Evolutionary conservation across 2,113 vertebrate genomes (phyloP), one percentile per base, ranked within the genome.

Genomic region (Cnemophilus loriae): DNA sequence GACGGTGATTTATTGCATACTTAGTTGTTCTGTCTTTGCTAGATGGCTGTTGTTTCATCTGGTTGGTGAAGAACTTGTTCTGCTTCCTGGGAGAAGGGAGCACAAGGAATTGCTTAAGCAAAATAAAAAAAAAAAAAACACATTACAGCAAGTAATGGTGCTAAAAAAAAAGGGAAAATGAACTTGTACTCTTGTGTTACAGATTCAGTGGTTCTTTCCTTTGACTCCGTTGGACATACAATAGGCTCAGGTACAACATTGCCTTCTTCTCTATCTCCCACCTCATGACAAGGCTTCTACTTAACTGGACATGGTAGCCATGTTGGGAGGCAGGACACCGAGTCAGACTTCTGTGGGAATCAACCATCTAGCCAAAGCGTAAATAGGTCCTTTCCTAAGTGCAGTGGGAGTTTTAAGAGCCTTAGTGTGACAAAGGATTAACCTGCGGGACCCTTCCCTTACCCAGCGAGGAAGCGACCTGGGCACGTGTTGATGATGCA

Each of bases 101-200:
- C 55, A n/a, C 39, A 42, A 87, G 59, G 67, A 65, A 26, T 77
- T 79, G 59, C 28, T 89, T 47, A 44, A 91, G 32, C 24, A 85
- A 76, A 93, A 67, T 32, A 88, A 74, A 33, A 64, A 90, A 65
- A 73, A 59, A 68, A 89, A 44, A 44, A n/a, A n/a, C n/a, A n/a
- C n/a, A 24, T 74, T 91, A 67, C 60, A 65, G 77, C 59, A 89
- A 90, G 79, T 95, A 91, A 84, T 59, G 59, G 18, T 92, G 47
- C 37, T 68, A 74, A 84, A 84, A 90, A 47, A 95, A 96, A 81
- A 39, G 95, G 93, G 96, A 95, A 97, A 98, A 97, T 98, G 98
- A 98, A 98, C 96, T 98, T 98, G 95, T 98, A 98, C 98, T 99
- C 99, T 99, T 99, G 98, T 99, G 97, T 99, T 99, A 97, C 99